Base-by-base conservation (phyloP, 2,113 vertebrate species). In the Scolopax mira region DNA sequence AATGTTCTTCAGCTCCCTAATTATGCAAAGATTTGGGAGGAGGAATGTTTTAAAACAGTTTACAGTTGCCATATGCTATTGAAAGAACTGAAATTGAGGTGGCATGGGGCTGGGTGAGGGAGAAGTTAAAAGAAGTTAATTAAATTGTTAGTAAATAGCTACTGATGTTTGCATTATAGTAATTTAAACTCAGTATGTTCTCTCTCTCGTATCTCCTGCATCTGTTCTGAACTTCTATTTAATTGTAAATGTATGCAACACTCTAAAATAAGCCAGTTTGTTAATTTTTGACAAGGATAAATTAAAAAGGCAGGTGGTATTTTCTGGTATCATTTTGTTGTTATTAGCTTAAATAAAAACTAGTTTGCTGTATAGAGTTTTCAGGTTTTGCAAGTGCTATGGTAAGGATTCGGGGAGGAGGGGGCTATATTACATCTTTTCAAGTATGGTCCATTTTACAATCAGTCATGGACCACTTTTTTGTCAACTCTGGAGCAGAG, bases 221-320 rank as follows among this genome's bases (percentile, higher is more conserved):
- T 97, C 95, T 97, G 92, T 79, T 97, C 90, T 90, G 83, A 91
- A 94, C 94, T 97, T 97, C 70, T 79, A 19, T 96, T 96, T 85
- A 18, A n/a, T 69, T 90, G 87, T 90, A 94, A 95, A 94, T 66
- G 37, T 69, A 71, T 57, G 77, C 74, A 81, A 16, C 16, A 16
- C 18, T 88, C 64, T 82, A 48, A 94, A 49, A 79, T 60, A 66
- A 90, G 79, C 46, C 75, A 88, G 31, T 19, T 91, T 87, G 54
- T 88, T 96, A 67, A 55, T 93, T 84, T 95, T 92, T 70, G 60
- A 85, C 70, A 83, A 64, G 73, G 71, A 92, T 54, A 85, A 89
- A 95, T 88, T 79, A 85, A 93, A 93, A 92, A 79, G 35, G 70
- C 58, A 71, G 57, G 70, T 78, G 31, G 48, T 37, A 85, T 87